Base-by-base conservation (phyloP, 2,888 invertebrate species). In the Drosophila bunnanda region DNA sequence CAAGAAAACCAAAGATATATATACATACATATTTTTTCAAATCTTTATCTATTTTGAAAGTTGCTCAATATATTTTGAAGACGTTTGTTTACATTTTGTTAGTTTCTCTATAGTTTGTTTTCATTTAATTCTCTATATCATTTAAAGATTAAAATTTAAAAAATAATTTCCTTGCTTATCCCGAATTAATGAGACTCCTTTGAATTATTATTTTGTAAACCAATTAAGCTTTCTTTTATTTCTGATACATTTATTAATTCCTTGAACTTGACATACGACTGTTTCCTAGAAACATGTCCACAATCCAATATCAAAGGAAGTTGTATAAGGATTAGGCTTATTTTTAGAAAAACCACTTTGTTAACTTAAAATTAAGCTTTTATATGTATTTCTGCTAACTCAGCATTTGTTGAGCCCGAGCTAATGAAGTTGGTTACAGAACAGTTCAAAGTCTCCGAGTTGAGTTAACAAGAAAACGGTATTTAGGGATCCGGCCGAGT, bases 371-470 rank as follows among this genome's bases (percentile, higher is more conserved):
- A 7, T n/a, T 12, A 15, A n/a, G 15, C 7, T 7, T 22, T 0
- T 22, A 15, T 15, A 25, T 25, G 3, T 7, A 2, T 9, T 34
- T 15, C 20, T 12, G 12, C 22, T 12, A n/a, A 36, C 34, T 36
- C n/a, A 20, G 32, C 15, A 20, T 50, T 50, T 8, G 30, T 30
- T 15, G 5, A 2, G 15, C 20, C 20, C 9, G 34, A 52, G 32
- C 22, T 53, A 53, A 53, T 53, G 34, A 36, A 53, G 22, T 53
- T 22, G 53, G n/a, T 4, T 22, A 2, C 10, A 1, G 7, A 25
- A 28, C 25, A 22, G 53, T 38, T 54, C 25, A 54, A 25, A 54
- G 50, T 22, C 32, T 34, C 10, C 50, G 36, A 38, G 32, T 30
- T 30, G 46, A 22, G 28, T 56, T 41, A 8, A 13, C 15, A 22